Base-by-base conservation (phyloP, 2,888 invertebrate genomes). In the Magallana nippona region DNA sequence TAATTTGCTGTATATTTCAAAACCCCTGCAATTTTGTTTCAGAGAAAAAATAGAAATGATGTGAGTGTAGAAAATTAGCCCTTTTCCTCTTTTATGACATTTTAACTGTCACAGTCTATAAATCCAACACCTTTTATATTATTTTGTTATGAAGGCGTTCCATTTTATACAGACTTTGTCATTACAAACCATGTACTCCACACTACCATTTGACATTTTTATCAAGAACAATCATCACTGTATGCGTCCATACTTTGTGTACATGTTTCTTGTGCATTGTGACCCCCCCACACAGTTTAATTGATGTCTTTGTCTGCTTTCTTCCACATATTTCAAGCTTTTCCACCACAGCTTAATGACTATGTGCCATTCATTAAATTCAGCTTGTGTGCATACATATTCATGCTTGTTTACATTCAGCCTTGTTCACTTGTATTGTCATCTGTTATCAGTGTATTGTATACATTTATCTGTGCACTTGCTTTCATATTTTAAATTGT, bases 61-160 rank as follows among this genome's bases (percentile, higher is more conserved):
- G 57, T 82, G 56, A 78, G 82, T 82, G 22, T 44, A 63, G 71
- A 32, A 71, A 27, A 71, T 71, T 32, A 71, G 71, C 71, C 71
- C 60, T 60, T 71, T 71, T 71, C 32, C 22, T 71, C 71, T 32
- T 71, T 71, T 27, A 22, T 15, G 32, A 32, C 27, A 71, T 71
- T 71, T 71, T 71, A 71, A 71, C 27, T 71, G 71, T 71, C 32
- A 27, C 27, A 13, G 15, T 27, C 71, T 15, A 27, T 15, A 71
- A 60, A 71, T 71, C 27, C 32, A 27, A 22, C 71, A 27, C 71
- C 27, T 27, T 71, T 15, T 71, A 27, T 71, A 71, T 22, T 27
- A 71, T 3, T 71, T 71, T 71, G 71, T 22, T 32, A 71, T 71
- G 71, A 27, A 71, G 15, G 19, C 32, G 22, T 71, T 71, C 71